Evolutionary conservation across 2,888 invertebrate species (phyloP), one percentile per base, ranked within the genome.

Genomic region (Petrophora chlorosata): DNA sequence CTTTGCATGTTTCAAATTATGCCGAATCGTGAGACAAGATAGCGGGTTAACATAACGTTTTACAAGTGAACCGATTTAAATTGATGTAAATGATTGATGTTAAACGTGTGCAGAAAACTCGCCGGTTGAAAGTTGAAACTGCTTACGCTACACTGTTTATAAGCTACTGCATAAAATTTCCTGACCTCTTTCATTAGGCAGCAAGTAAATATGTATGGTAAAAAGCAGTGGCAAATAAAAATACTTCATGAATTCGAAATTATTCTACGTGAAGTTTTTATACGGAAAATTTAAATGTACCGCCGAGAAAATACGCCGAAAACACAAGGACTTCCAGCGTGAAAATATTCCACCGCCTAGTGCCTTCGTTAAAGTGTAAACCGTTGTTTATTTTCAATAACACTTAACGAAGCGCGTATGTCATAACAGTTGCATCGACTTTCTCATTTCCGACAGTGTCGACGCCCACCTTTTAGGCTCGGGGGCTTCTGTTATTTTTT

Each of bases 371-470:
- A 74, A 70, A 67, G 63, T 63, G 58, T 39, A 38, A 59, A 56
- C 67, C 60, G 69, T 75, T 81, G 76, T 85, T 86, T 85, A 79
- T 83, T 82, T 80, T 79, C 73, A 76, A 81, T 74, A 79, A 76
- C 77, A 78, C 73, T 77, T 80, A 83, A 82, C 80, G 78, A 79
- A 80, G 76, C 76, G 76, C 83, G 86, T 83, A 81, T 85, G 85
- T 84, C 85, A 86, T 87, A 88, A 87, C 87, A 88, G 88, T 87
- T 87, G 88, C 82, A 78, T 76, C 79, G 78, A 78, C 81, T 85
- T 87, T 85, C 83, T 79, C 81, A 75, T 84, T 85, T 85, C 87
- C 85, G 85, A 83, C 81, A 76, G 64, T 65, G 67, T 66, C 70
- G 68, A 80, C 86, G 85, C 88, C 86, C 85, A 87, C 84, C 79